Evolutionary conservation across 2,888 invertebrate species (phyloP).

Genomic region (Xylophagus ater): DNA sequence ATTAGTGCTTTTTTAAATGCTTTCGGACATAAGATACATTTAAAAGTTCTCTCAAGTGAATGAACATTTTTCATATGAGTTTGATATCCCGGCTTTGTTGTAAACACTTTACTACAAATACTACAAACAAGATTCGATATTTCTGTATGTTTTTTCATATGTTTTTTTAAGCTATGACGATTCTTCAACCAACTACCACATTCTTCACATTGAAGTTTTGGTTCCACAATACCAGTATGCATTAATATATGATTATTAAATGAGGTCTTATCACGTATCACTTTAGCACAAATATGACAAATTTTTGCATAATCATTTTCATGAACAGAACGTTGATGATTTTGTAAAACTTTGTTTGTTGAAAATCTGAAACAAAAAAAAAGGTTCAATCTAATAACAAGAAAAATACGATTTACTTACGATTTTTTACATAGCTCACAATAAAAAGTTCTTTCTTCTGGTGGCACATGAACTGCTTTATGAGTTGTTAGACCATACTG

Average conservation of each 20-base stretch:
- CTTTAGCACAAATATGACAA: slow-evolving; percentile 34
- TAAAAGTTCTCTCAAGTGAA: too few species aligned
- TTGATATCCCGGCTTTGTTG: slow-evolving; percentile 8
- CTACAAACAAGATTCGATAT: slow-evolving; percentile 25
- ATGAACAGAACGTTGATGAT: neutral
- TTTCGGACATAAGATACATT: too few species aligned
- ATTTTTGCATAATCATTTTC: neutral
- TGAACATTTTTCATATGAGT: neutral
- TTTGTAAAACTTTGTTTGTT: neutral
- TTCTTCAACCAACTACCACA: slow-evolving; percentile 23
- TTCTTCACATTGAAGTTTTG: slow-evolving; percentile 26
- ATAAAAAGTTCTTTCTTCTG: slow-evolving; percentile 25
- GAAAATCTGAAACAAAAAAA: too few species aligned
- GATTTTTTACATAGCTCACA: slow-evolving; percentile 30
- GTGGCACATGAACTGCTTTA: slow-evolving; percentile 31
- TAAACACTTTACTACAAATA: slow-evolving; percentile 25
- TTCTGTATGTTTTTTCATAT: slow-evolving; percentile 4
- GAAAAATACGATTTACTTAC: too few species aligned
- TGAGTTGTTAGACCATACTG: slow-evolving; percentile 35
- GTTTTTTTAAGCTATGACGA: neutral
- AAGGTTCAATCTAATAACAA: too few species aligned
- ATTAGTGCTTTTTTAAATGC: too few species aligned
- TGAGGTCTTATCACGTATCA: slow-evolving; percentile 26
- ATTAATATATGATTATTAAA: slow-evolving; percentile 29
- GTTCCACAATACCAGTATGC: slow-evolving; percentile 25